Base-by-base conservation (phyloP, 2,888 invertebrate species). In the Callinectes sapidus region DNA sequence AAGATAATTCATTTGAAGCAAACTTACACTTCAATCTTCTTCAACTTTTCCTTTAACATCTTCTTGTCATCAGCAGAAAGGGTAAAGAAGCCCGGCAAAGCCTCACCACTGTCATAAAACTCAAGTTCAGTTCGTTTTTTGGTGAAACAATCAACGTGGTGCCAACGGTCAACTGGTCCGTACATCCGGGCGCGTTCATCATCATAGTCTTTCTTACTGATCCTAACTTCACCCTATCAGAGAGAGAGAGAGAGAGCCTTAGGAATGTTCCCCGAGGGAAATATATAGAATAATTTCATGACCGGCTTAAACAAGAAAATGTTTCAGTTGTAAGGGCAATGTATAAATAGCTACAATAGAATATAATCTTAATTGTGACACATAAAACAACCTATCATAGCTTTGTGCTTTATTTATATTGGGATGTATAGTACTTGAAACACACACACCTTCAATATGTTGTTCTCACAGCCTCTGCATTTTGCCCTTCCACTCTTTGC, bases 121-220 rank as follows among this genome's bases (percentile, higher is more conserved):
- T 97, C 97, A 2, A 98, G 96, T 14, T 97, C 97, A 35, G 96
- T 96, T 77, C 98, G 96, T 0, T 97, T 95, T 95, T 98, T 97
- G 0, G 97, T 97, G 96, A 99, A 99, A 95, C 99, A 99, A 93
- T 98, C 97, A 2, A 98, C 96, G 96, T 99, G 99, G 96, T 99
- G 97, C 99, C 99, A 99, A 90, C 97, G 96, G 92, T 98, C 97
- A 95, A 97, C 97, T 0, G 98, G 98, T 0, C 98, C 98, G 96
- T 97, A 98, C 95, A 97, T 97, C 95, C 96, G 97, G 0, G 98
- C 98, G 35, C 97, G 96, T 95, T 98, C 98, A 89, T 97, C 97
- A 93, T 98, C 98, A 96, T 96, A 98, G 95, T 98, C 98, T 95
- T 98, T 97, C 96, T 98, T 98, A 1, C 97, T 97, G 89, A 99